phyloP scores from a whole-genome alignment of 2,888 invertebrate genomes.

The Melolontha melolontha region DNA sequence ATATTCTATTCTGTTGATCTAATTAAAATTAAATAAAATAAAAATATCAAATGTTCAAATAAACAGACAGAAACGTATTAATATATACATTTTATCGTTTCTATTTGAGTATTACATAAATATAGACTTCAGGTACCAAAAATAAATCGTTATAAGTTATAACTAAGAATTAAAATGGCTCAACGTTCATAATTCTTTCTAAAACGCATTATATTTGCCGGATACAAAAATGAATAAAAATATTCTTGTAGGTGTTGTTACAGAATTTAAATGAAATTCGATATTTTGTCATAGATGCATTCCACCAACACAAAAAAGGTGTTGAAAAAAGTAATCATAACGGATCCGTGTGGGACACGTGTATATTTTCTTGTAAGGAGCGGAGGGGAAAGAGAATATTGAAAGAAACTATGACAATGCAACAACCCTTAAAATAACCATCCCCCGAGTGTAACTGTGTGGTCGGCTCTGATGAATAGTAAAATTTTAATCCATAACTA shows the following conservation, averaged over 20 bases:
- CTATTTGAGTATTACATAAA: no score
- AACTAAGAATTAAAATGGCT: no score
- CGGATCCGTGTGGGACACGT: conserved; percentile 34
- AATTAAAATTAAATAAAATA: no score
- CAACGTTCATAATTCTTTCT: no score
- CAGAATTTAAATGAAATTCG: conserved; percentile 17
- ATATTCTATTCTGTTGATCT: no score
- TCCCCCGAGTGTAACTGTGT: conserved; percentile 43
- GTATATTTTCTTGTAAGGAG: conserved; percentile 27
- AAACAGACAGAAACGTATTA: no score
- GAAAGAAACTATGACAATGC: conserved; percentile 31
- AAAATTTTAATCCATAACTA: conserved; percentile 57
- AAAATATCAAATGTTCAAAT: no score
- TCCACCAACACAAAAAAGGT: conserved; percentile 18
- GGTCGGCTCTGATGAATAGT: conserved; percentile 47
- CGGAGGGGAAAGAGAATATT: conserved; percentile 20
- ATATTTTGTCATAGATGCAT: conserved; percentile 25
- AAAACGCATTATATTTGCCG: conserved; percentile 27
- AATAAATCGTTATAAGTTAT: no score
- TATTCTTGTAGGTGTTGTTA: conserved; percentile 26
- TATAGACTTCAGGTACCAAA: no score
- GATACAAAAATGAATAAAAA: conserved; percentile 21
- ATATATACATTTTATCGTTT: no score
- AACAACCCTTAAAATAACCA: conserved; percentile 10
- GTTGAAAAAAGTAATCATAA: conserved; percentile 25